Conservation (phyloP, 2,797 vertebrate genomes). For the Glyptemys insculpta region DNA sequence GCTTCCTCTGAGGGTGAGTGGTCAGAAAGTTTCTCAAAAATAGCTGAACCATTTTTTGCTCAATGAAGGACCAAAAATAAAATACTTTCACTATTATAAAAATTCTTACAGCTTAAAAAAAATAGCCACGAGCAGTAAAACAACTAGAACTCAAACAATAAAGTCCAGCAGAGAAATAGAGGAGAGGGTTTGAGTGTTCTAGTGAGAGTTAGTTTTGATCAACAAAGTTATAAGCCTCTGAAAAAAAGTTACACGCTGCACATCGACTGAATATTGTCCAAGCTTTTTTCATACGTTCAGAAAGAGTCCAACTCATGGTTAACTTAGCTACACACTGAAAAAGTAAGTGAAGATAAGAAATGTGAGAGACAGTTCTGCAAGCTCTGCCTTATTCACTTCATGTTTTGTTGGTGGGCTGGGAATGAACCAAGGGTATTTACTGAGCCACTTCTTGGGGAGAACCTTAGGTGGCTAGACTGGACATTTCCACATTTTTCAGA, state of each 20-base stretch:
- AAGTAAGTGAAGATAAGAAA: not conserved
- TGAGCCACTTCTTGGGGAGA: not conserved
- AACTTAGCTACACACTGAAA: not conserved
- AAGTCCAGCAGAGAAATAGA: not conserved
- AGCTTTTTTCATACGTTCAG: not conserved
- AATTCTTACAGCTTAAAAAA: not conserved
- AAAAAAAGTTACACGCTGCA: not conserved
- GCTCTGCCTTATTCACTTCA: not conserved
- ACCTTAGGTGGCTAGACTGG: constrained; percentile 9
- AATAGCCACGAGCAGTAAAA: not conserved
- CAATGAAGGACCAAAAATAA: not conserved
- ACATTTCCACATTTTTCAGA: constrained; percentile 13
- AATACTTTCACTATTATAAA: not conserved
- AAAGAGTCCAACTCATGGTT: not conserved
- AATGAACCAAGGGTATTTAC: not conserved
- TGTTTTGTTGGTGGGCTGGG: not conserved
- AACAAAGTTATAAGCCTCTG: not conserved
- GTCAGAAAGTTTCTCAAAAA: not conserved
- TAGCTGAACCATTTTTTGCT: not conserved
- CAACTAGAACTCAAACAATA: not conserved
- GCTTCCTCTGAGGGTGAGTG: not conserved
- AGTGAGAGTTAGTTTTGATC: not conserved
- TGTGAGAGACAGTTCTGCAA: not conserved
- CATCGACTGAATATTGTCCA: not conserved
- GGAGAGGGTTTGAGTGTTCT: not conserved